phyloP scores from a whole-genome alignment of 1,140 invertebrate species.

The Cyclargus thomasi region DNA sequence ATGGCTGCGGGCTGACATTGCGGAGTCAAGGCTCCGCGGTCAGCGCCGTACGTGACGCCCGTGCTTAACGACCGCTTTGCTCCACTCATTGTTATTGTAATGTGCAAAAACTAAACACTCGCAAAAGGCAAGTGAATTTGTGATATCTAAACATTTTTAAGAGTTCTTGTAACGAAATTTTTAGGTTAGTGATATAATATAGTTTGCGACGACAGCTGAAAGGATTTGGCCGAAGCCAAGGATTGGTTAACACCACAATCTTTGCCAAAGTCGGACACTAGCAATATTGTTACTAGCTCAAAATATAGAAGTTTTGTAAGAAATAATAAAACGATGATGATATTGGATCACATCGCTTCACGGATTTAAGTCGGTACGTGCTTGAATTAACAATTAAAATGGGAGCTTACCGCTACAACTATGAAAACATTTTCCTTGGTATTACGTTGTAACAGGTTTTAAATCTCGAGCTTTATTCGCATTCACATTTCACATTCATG shows the following conservation, averaged over 20 bases:
- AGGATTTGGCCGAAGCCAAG: too few species aligned
- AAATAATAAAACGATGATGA: neutral
- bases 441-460: conserved; percentile 3
- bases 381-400: conserved; percentile 9
- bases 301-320: too few species aligned
- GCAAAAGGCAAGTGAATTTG: neutral
- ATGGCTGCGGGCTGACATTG: conserved; percentile 38
- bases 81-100: conserved; percentile 34
- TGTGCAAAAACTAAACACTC: conserved; percentile 18
- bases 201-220: too few species aligned
- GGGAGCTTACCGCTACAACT: neutral
- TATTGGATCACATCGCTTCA: neutral
- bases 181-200: too few species aligned
- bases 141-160: neutral
- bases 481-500: neutral
- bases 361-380: neutral
- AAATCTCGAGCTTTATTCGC: neutral
- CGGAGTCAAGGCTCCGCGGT: conserved; percentile 44
- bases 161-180: too few species aligned
- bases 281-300: too few species aligned
- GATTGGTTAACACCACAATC: too few species aligned
- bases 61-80: conserved; percentile 33
- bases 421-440: neutral
- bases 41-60: conserved; percentile 35
- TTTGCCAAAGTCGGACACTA: too few species aligned